A percentile compares a stretch with the other conserved stretches of the same genome.
These are phyloP conservation scores for Ptilodon capucinus DNA, from an alignment of 2,888 invertebrate species.

Conservation along the genomic window DNA sequence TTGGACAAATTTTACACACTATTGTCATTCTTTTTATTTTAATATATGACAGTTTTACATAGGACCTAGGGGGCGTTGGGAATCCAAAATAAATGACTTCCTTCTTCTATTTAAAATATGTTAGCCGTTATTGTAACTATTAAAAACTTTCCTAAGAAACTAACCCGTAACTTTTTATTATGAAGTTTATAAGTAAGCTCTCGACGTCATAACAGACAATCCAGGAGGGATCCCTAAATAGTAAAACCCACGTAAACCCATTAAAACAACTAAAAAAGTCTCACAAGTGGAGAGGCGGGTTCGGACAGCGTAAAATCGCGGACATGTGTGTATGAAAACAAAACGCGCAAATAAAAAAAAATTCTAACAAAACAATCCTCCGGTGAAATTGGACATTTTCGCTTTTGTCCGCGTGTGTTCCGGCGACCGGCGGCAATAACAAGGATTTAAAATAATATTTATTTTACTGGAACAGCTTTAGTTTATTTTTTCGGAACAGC, in stretches of 20 bases:
- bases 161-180: too few relatives aligned
- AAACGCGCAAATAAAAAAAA: constrained; percentile 22
- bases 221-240: too few relatives aligned
- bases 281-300: constrained; percentile 33
- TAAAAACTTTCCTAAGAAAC: too few relatives aligned
- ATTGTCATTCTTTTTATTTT: too few relatives aligned
- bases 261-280: constrained; percentile 10
- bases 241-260: constrained; percentile 8
- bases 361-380: constrained; percentile 44
- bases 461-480: constrained; percentile 21
- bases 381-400: constrained; percentile 40
- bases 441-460: constrained; percentile 35
- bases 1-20: too few relatives aligned
- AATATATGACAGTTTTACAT: too few relatives aligned
- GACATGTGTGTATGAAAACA: constrained; percentile 33
- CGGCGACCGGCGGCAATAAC: constrained; percentile 30
- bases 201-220: too few relatives aligned
- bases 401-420: constrained; percentile 38
- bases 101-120: too few relatives aligned
- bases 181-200: too few relatives aligned
- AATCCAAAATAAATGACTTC: too few relatives aligned
- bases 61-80: too few relatives aligned
- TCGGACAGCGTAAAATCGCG: constrained; percentile 41
- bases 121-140: too few relatives aligned
- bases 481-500: not conserved